phyloP scores from a whole-genome alignment of 2,113 vertebrate species.

The Forbesichthys agassizii region DNA sequence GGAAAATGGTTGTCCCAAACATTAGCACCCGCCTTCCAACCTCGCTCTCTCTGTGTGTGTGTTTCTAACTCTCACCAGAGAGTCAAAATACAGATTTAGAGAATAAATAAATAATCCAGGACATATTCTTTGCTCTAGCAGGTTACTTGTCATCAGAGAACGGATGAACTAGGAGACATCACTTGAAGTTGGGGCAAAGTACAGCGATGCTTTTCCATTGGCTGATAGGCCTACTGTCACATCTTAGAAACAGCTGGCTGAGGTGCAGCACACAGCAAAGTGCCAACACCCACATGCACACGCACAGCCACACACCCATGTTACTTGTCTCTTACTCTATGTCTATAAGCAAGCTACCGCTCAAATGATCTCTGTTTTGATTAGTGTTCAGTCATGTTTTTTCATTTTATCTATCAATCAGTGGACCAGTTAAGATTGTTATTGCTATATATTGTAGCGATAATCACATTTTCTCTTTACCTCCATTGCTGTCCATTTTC shows the following conservation, averaged over 20 bases:
- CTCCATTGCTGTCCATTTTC: too few species aligned
- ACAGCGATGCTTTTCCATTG: conserved; percentile 50
- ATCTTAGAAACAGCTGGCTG: conserved; percentile 34
- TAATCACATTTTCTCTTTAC: too few species aligned
- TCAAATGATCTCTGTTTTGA: conserved; percentile 12
- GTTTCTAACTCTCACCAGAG: neutral
- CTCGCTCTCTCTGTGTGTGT: conserved; percentile 1
- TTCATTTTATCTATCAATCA: neutral
- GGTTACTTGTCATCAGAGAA: conserved; percentile 53
- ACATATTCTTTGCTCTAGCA: conserved; percentile 46
- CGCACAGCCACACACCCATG: neutral
- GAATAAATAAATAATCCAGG: conserved; percentile 59
- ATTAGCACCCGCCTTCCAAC: conserved; percentile 58
- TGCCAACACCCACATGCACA: conserved; percentile 3
- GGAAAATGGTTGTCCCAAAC: conserved; percentile 50
- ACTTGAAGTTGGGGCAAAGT: conserved; percentile 68
- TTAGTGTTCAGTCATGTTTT: neutral
- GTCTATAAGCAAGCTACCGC: conserved; percentile 14
- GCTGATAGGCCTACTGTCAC: conserved; percentile 53
- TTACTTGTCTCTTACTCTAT: neutral
- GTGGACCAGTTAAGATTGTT: neutral
- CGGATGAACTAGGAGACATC: conserved; percentile 47
- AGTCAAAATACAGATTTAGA: conserved; percentile 40
- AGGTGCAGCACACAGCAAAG: neutral
- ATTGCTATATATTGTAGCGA: neutral